phyloP scores from a whole-genome alignment of 1,140 invertebrate genomes.

The Muscidifurax raptorellus region DNA sequence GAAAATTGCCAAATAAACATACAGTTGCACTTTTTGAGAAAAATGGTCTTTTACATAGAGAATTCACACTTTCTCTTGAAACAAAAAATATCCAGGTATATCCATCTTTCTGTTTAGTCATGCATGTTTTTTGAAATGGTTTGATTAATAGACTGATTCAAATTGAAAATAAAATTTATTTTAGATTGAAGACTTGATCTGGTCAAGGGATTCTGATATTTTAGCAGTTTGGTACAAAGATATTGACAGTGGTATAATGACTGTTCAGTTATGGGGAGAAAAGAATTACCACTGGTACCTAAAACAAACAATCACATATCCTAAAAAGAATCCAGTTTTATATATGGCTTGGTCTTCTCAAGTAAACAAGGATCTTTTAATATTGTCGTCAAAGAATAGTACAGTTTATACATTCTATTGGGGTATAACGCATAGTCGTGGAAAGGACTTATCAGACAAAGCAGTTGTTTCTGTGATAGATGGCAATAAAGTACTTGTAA shows the following conservation, averaged over 20 bases:
- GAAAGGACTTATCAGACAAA: slow-evolving; percentile 75
- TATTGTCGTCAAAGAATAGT: slow-evolving; percentile 75
- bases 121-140: neutral
- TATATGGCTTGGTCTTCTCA: slow-evolving; percentile 77
- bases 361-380: slow-evolving; percentile 63
- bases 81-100: slow-evolving; percentile 69
- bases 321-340: slow-evolving; percentile 71
- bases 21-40: slow-evolving; percentile 92
- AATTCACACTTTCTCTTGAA: slow-evolving; percentile 83
- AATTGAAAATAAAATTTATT: slow-evolving; percentile 37
- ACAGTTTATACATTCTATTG: slow-evolving; percentile 80
- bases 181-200: slow-evolving; percentile 80
- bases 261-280: slow-evolving; percentile 86
- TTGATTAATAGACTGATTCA: neutral
- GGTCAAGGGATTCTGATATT: slow-evolving; percentile 89
- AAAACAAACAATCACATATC: slow-evolving; percentile 83
- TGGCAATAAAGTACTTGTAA: slow-evolving; percentile 83
- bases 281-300: slow-evolving; percentile 95
- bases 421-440: slow-evolving; percentile 76
- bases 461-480: slow-evolving; percentile 86
- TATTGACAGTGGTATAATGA: slow-evolving; percentile 60
- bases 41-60: slow-evolving; percentile 92
- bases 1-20: slow-evolving; percentile 81
- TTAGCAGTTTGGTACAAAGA: slow-evolving; percentile 79
- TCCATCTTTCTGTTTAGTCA: slow-evolving; percentile 1